phyloP scores from a whole-genome alignment of 2,888 invertebrate species.

The Thymelicus lineola region DNA sequence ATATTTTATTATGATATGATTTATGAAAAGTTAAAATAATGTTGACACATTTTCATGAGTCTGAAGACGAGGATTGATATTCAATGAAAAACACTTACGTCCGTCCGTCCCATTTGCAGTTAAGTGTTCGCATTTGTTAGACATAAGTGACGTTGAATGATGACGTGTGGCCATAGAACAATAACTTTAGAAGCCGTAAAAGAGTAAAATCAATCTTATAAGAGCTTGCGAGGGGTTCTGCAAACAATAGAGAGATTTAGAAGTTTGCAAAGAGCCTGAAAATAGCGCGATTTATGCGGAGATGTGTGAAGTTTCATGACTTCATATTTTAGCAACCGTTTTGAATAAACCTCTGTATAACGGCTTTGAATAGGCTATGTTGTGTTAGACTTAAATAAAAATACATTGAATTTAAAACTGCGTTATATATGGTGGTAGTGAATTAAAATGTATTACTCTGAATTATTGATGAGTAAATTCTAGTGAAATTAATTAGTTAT shows the following conservation, averaged over 20 bases:
- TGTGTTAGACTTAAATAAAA: not conserved
- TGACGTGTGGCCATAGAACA: conserved; percentile 76
- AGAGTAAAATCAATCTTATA: conserved; percentile 77
- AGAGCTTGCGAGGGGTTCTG: conserved; percentile 58
- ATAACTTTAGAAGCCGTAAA: conserved; percentile 73
- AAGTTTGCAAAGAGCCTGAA: conserved; percentile 43
- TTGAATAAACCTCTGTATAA: conserved; percentile 1
- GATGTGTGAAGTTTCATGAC: conserved; percentile 45
- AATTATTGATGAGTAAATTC: too few relatives aligned
- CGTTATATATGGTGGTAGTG: too few relatives aligned
- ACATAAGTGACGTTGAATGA: conserved; percentile 76
- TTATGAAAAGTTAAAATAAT: conserved; percentile 3
- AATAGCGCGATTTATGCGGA: conserved; percentile 46
- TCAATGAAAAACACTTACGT: conserved; percentile 68
- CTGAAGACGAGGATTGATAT: conserved; percentile 55
- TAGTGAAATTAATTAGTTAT: too few relatives aligned
- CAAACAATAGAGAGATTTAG: conserved; percentile 61
- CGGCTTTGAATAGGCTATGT: not conserved
- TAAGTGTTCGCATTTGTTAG: conserved; percentile 68
- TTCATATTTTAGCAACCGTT: conserved; percentile 5
- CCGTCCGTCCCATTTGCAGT: conserved; percentile 60
- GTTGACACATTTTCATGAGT: conserved; percentile 36
- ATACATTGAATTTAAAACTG: too few relatives aligned
- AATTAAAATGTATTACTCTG: too few relatives aligned
- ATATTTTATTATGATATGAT: too few relatives aligned